Conservation (phyloP, 2,888 invertebrate genomes). For the Drosophila suboccidentalis region DNA sequence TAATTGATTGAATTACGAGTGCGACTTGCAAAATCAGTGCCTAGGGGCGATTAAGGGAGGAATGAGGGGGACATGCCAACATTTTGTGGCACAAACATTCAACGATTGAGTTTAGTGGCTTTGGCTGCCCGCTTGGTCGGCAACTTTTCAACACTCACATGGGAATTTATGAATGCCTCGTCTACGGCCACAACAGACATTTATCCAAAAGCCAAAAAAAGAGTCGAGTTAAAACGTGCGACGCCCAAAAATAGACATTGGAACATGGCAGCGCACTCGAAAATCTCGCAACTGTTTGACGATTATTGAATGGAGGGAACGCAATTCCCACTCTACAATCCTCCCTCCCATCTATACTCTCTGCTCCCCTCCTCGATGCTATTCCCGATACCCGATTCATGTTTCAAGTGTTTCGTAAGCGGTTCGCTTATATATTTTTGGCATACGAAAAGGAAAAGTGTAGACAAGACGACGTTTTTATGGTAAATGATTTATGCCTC, state of each 20-base stretch:
- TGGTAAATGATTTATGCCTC: constrained; percentile 78
- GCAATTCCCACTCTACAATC: background rate
- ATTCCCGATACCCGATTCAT: constrained; percentile 55
- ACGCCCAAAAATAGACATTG: constrained; percentile 78
- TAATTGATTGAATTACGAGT: constrained; percentile 78
- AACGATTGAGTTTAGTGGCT: constrained; percentile 26
- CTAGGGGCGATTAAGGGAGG: background rate
- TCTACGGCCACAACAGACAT: constrained; percentile 60
- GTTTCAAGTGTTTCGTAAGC: constrained; percentile 77
- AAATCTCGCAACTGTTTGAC: constrained; percentile 68
- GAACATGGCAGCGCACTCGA: constrained; percentile 64
- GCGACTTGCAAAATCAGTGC: constrained; percentile 72
- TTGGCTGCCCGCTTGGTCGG: constrained; percentile 21
- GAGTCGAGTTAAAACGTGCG: constrained; percentile 74
- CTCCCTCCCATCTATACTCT: background rate
- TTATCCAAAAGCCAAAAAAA: constrained; percentile 76
- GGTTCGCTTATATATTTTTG: constrained; percentile 74
- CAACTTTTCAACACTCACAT: constrained; percentile 73
- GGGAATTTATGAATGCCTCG: constrained; percentile 76
- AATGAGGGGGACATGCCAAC: constrained; percentile 15
- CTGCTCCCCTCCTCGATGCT: background rate
- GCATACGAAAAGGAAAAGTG: constrained; percentile 75
- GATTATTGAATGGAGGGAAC: constrained; percentile 69
- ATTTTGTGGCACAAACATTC: constrained; percentile 58
- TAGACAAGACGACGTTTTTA: constrained; percentile 78